Base-by-base conservation (phyloP, 2,113 vertebrate genomes). In the Oryzias javanicus region DNA sequence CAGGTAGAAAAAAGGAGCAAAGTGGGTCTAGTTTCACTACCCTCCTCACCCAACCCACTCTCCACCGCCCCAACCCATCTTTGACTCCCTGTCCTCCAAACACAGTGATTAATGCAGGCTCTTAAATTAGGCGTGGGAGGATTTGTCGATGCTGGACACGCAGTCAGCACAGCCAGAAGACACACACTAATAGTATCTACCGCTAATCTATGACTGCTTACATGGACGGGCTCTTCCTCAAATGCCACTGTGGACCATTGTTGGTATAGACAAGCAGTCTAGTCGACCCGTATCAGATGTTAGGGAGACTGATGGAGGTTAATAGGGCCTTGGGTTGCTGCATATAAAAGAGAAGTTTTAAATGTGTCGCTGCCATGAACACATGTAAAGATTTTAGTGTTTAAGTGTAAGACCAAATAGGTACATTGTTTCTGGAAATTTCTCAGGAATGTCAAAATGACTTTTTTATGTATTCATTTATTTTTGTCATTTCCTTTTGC, bases 41-140 rank as follows among this genome's bases (percentile, higher is more conserved):
- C 66, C 54, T 42, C 67, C 47, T 47, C 46, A 29, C 42, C 7
- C 53, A 8, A 15, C 24, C 77, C n/a, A 24, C 77, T 60, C 76
- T 55, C 69, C 45, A n/a, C n/a, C 45, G 17, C 17, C 18, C n/a
- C 67, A 73, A 61, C 59, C 80, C 76, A 81, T 89, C 86, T 89
- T 89, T 89, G 88, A 89, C 89, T 92, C 91, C 85, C 87, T 91
- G 89, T 91, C 86, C 81, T 80, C 82, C 60, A 64, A 83, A 67
- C 76, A 60, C 54, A 58, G 79, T 92, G 91, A 91, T 91, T 89
- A 91, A 92, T 91, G 84, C 82, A 54, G 78, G 75, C 70, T 82
- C 76, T 89, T 87, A 86, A 89, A 91, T 89, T 87, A 89, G 88
- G 82, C 85, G 89, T 86, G 82, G 87, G 86, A 86, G 79, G 76